Base-by-base conservation (phyloP, 2,113 vertebrate species). In the Cochlearius cochlearius region DNA sequence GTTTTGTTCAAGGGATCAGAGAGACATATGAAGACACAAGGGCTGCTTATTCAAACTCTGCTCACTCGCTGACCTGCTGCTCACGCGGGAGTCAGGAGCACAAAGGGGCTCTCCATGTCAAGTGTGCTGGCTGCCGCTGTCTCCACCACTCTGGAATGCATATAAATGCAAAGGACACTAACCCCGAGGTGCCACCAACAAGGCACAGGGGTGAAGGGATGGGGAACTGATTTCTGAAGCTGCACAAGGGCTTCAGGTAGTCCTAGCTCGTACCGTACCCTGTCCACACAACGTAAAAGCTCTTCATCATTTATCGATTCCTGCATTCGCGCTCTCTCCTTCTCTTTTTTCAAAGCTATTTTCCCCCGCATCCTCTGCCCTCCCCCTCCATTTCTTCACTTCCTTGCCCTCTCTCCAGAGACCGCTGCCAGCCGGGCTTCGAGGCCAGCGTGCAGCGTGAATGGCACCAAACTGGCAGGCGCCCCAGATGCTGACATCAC, bases 61-160 rank as follows among this genome's bases (percentile, higher is more conserved):
- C 96, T 97, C 77, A 93, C 94, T 96, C 5, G 12, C 91, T 97
- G 97, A 97, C 97, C 97, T 93, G 96, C 96, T 85, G 96, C 96
- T 96, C 94, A 68, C 29, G 27, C 32, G 4, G 96, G 94, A 97
- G 93, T 41, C 84, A 41, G 78, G 94, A 97, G 97, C 97, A 98
- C 97, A 97, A 97, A 97, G 94, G 96, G 95, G 89, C 96, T 96
- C 96, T 97, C 97, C 97, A 93, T 95, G 97, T 97, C 97, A 97
- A 98, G 96, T 92, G 97, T 77, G 94, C 96, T 91, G 96, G 95
- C 90, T 96, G 96, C 84, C 0, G 66, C 81, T 1, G 78, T 82
- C 95, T 96, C 94, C 85, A 45, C 7, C 14, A 21, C 94, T 85
- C 89, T 59, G 86, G 93, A 96, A 96, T 94, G 97, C 96, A 97